phyloP scores from a whole-genome alignment of 2,113 vertebrate genomes.

The Dunckerocampus dactyliophorus region DNA sequence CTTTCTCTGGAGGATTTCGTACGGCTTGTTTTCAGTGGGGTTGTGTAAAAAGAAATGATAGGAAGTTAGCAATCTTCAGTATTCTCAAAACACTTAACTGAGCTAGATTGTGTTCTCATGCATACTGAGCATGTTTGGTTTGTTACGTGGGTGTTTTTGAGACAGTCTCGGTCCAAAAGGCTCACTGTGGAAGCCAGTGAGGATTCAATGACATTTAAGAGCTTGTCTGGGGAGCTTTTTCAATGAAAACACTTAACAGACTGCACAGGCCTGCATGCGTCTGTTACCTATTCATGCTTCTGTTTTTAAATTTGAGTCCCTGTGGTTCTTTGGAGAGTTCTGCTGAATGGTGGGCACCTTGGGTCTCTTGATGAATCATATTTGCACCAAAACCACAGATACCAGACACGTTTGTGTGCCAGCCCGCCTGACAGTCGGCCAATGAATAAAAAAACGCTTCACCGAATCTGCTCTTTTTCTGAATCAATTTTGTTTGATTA shows the following conservation, averaged over 20 bases:
- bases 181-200: conserved; percentile 43
- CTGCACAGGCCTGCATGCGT: conserved; percentile 40
- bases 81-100: conserved; percentile 23
- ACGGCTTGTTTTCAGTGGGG: conserved; percentile 30
- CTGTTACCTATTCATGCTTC: conserved; percentile 35
- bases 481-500: conserved; percentile 24
- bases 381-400: conserved; percentile 64
- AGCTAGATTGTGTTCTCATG: conserved; percentile 36
- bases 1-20: conserved; percentile 5
- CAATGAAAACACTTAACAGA: conserved; percentile 70
- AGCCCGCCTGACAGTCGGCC: conserved; percentile 60
- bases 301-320: conserved; percentile 22
- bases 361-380: conserved; percentile 61
- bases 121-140: conserved; percentile 26
- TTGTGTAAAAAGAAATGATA: conserved; percentile 24
- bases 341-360: conserved; percentile 55
- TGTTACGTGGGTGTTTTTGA: conserved; percentile 46
- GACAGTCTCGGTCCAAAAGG: conserved; percentile 18
- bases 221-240: conserved; percentile 53
- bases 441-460: conserved; percentile 43
- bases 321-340: conserved; percentile 31
- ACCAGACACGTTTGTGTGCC: conserved; percentile 54
- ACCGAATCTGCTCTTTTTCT: conserved; percentile 39
- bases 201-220: conserved; percentile 64
- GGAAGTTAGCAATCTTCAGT: conserved; percentile 23